phyloP scores from a whole-genome alignment of 2,888 invertebrate species.

The Morpho achilles region DNA sequence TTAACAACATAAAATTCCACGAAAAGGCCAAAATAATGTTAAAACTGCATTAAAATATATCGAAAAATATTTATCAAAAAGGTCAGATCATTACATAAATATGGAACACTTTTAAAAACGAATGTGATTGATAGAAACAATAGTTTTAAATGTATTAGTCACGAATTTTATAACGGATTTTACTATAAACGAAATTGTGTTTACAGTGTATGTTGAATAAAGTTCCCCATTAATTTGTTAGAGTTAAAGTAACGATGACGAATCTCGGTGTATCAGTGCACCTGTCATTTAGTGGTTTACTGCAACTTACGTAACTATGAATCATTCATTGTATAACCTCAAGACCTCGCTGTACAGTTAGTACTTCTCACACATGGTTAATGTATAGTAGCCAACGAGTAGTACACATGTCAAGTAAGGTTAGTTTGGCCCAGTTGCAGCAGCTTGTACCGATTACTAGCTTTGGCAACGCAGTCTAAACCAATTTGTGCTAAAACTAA shows the following conservation, averaged over 20 bases:
- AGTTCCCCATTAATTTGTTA: background rate
- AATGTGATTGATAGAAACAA: too few relatives aligned
- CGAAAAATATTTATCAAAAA: too few relatives aligned
- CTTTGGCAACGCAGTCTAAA: background rate
- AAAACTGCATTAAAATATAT: too few relatives aligned
- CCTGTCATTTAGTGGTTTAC: slow-evolving; percentile 24
- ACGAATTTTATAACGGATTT: too few relatives aligned
- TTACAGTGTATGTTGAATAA: background rate
- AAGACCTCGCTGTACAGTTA: slow-evolving; percentile 2
- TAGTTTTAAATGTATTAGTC: too few relatives aligned
- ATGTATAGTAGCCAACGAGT: slow-evolving; percentile 1
- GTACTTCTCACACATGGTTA: background rate
- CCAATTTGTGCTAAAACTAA: background rate
- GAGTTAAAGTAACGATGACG: slow-evolving; percentile 3
- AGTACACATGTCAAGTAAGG: background rate
- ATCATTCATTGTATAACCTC: slow-evolving; percentile 23
- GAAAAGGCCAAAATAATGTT: too few relatives aligned
- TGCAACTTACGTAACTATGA: slow-evolving; percentile 23
- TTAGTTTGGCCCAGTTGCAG: slow-evolving; percentile 1
- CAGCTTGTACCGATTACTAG: background rate
- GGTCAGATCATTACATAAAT: too few relatives aligned
- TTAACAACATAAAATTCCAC: too few relatives aligned
- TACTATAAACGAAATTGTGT: too few relatives aligned
- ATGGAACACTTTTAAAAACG: too few relatives aligned
- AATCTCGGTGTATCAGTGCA: slow-evolving; percentile 17